Conservation (phyloP, 2,113 vertebrate genomes). For the Oophaga pumilio region DNA sequence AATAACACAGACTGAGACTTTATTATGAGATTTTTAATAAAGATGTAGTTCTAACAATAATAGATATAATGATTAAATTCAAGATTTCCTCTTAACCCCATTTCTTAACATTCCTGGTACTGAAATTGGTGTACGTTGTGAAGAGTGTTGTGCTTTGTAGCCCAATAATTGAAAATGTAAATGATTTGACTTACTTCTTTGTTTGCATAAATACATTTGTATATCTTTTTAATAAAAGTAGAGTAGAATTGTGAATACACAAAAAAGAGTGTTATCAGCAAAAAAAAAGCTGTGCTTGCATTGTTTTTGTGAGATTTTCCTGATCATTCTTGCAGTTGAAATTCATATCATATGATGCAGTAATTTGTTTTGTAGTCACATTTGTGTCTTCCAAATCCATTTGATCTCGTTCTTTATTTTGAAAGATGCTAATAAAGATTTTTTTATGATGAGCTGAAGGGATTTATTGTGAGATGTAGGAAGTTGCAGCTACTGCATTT, state of each 20-base stretch:
- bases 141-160: background rate
- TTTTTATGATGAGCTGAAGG: slow-evolving; percentile 34
- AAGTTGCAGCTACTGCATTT: slow-evolving; percentile 41
- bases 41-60: background rate
- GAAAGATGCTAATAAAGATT: slow-evolving; percentile 42
- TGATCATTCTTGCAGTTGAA: background rate
- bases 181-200: background rate
- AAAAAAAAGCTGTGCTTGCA: background rate
- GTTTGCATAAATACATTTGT: background rate
- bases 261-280: background rate
- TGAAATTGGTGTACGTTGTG: background rate
- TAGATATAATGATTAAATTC: background rate
- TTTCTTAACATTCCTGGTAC: background rate
- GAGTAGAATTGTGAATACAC: background rate
- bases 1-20: background rate
- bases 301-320: background rate
- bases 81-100: background rate
- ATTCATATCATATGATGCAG: slow-evolving; percentile 24
- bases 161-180: background rate
- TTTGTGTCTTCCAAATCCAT: slow-evolving; percentile 28
- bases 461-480: slow-evolving; percentile 16
- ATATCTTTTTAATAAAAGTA: background rate
- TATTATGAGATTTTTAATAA: background rate
- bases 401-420: slow-evolving; percentile 40
- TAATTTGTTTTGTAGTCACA: slow-evolving; percentile 21